These are phyloP conservation scores for Drosophila subquinaria DNA, from an alignment of 2,888 invertebrate genomes.

Conservation along the genomic window DNA sequence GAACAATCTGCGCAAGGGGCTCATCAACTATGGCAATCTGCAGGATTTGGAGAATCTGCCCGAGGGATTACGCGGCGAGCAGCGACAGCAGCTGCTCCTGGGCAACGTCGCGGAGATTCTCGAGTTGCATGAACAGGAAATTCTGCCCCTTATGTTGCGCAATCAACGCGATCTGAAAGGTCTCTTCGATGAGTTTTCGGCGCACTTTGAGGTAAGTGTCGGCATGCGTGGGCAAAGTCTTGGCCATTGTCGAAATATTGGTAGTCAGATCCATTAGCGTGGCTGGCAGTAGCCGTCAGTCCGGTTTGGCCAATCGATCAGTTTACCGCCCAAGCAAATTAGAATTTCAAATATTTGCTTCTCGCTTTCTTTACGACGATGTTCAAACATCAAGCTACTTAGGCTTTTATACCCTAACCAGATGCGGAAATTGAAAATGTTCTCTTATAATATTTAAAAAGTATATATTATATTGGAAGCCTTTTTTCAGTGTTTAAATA, in stretches of 20 bases:
- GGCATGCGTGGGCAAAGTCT: background rate
- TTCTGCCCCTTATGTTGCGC: slow-evolving; percentile 83
- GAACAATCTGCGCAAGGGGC: slow-evolving; percentile 82
- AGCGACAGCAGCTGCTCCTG: slow-evolving; percentile 87
- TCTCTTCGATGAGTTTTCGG: slow-evolving; percentile 84
- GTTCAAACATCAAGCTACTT: slow-evolving; percentile 9
- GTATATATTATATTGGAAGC: too few species aligned
- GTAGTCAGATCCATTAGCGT: slow-evolving; percentile 19
- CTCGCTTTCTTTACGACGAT: slow-evolving; percentile 12
- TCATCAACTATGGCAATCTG: slow-evolving; percentile 81
- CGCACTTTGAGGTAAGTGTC: slow-evolving; percentile 82
- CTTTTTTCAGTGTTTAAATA: too few species aligned
- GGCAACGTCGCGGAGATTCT: slow-evolving; percentile 96
- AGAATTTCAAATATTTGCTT: slow-evolving; percentile 57
- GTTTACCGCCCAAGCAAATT: slow-evolving; percentile 40
- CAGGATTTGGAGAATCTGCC: slow-evolving; percentile 77
- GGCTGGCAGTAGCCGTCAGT: slow-evolving; percentile 46
- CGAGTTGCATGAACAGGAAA: slow-evolving; percentile 89
- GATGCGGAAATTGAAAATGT: background rate
- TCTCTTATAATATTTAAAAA: too few species aligned
- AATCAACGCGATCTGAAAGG: slow-evolving; percentile 83
- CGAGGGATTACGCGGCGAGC: slow-evolving; percentile 72
- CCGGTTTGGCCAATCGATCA: slow-evolving; percentile 66
- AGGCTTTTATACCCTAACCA: slow-evolving; percentile 4
- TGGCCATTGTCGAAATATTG: background rate